These are phyloP conservation scores for Nannospalax galili DNA, from an alignment of 2,113 vertebrate genomes.

Conservation along the genomic window DNA sequence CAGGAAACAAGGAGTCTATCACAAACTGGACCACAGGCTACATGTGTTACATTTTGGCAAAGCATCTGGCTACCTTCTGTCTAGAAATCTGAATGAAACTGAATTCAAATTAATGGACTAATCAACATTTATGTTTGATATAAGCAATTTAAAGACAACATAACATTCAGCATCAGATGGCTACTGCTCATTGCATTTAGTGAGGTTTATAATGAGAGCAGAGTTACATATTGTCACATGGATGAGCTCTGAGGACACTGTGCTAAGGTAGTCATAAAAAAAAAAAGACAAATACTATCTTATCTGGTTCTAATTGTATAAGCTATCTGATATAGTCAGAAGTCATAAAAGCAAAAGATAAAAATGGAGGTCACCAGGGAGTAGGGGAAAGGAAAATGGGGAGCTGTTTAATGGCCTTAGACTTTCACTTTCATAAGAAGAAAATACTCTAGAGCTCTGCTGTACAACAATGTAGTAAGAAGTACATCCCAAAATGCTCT, in stretches of 20 bases:
- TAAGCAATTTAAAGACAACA: background rate
- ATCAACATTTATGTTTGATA: too few relatives aligned
- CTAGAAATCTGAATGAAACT: too few relatives aligned
- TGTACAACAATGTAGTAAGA: background rate
- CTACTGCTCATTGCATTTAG: too few relatives aligned
- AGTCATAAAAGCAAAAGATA: background rate
- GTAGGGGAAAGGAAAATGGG: background rate
- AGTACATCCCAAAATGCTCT: background rate
- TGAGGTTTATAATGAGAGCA: too few relatives aligned
- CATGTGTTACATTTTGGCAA: too few relatives aligned
- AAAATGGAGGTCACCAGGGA: background rate
- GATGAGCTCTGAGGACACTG: background rate
- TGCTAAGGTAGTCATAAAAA: background rate
- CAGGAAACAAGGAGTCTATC: too few relatives aligned
- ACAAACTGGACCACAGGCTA: too few relatives aligned
- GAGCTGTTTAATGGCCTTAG: background rate
- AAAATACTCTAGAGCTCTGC: background rate
- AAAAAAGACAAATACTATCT: background rate
- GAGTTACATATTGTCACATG: too few relatives aligned
- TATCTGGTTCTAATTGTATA: background rate
- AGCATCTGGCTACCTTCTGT: too few relatives aligned
- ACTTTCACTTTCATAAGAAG: background rate
- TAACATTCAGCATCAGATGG: too few relatives aligned
- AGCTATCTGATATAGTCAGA: background rate
- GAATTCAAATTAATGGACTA: too few relatives aligned